phyloP scores from a whole-genome alignment of 1,140 invertebrate genomes.

The Maniola jurtina region DNA sequence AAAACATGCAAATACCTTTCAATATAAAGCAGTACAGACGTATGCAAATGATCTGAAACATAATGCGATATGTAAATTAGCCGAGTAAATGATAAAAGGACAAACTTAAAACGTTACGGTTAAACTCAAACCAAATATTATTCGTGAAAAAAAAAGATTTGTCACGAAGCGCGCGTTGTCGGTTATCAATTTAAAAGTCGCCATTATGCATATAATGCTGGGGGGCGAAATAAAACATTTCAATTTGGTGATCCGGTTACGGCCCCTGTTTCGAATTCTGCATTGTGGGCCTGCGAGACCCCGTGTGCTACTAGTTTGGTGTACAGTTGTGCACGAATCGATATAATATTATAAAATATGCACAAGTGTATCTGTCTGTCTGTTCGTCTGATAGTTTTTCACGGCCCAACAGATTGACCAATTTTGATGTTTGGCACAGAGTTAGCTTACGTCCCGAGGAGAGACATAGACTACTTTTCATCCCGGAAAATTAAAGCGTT shows the following conservation, averaged over 20 bases:
- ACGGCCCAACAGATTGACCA: no score
- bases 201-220: constrained; percentile 66
- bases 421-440: no score
- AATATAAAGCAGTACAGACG: constrained; percentile 21
- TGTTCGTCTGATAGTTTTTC: no score
- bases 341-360: constrained; percentile 21
- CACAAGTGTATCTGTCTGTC: not conserved
- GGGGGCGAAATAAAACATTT: constrained; percentile 76
- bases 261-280: constrained; percentile 61
- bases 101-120: constrained; percentile 61
- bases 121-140: constrained; percentile 72
- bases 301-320: constrained; percentile 64
- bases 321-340: constrained; percentile 48
- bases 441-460: no score
- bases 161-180: constrained; percentile 47
- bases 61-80: constrained; percentile 52
- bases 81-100: constrained; percentile 12
- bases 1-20: constrained; percentile 48
- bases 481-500: no score
- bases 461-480: no score
- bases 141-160: constrained; percentile 57
- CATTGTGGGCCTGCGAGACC: constrained; percentile 71
- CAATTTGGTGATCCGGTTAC: constrained; percentile 77
- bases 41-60: constrained; percentile 41
- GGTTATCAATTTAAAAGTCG: constrained; percentile 77